phyloP scores from a whole-genome alignment of 2,888 invertebrate genomes.

The Patella pellucida region DNA sequence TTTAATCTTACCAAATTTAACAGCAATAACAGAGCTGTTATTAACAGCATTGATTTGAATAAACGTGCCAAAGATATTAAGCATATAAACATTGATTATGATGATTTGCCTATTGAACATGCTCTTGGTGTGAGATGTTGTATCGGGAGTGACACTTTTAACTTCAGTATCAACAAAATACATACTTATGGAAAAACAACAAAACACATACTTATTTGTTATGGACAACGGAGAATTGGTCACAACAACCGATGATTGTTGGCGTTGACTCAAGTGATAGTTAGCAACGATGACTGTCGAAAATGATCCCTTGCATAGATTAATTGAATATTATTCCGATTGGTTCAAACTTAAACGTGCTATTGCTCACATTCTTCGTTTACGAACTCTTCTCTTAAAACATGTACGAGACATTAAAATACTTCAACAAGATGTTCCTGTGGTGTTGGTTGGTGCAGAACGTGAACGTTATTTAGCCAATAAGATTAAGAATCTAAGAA shows the following conservation, averaged over 20 bases:
- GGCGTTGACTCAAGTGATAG: not conserved
- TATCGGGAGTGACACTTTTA: constrained; percentile 3
- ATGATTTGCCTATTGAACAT: constrained; percentile 18
- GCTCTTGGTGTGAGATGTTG: constrained; percentile 10
- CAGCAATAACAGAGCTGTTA: constrained; percentile 7
- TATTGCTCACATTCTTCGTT: not conserved
- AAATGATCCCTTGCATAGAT: not conserved
- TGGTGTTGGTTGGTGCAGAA: not conserved
- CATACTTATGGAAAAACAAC: too few relatives aligned
- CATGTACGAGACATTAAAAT: not conserved
- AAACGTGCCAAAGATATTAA: constrained; percentile 8
- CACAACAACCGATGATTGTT: not conserved
- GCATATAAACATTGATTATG: constrained; percentile 5
- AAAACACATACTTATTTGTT: too few relatives aligned
- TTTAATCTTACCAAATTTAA: constrained; percentile 7
- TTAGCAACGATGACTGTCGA: not conserved
- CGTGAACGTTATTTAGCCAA: not conserved
- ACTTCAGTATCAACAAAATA: too few relatives aligned
- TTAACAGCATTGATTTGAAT: constrained; percentile 9
- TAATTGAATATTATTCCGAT: not conserved
- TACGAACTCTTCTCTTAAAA: not conserved
- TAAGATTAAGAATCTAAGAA: not conserved
- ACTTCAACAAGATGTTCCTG: not conserved
- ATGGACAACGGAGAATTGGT: constrained; percentile 17
- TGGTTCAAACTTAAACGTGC: not conserved